phyloP scores from a whole-genome alignment of 2,113 vertebrate genomes.

The Ptilonorhynchus violaceus region DNA sequence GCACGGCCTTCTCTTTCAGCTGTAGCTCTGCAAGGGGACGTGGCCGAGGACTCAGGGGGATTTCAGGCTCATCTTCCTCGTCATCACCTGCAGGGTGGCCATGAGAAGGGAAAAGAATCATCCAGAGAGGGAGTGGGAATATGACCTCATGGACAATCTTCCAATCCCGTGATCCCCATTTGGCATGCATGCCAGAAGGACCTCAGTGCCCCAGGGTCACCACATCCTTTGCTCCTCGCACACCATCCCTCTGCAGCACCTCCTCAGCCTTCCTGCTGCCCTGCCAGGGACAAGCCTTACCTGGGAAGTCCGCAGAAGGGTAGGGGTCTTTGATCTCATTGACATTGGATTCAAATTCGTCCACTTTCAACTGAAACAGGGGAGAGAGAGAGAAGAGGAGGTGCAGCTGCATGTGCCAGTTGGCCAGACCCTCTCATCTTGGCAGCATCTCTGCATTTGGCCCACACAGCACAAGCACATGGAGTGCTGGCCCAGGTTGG shows the following conservation, averaged over 20 bases:
- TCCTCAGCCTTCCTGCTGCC: background rate
- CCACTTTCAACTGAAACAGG: constrained; percentile 86
- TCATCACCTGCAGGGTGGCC: constrained; percentile 82
- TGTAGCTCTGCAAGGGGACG: constrained; percentile 94
- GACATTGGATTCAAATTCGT: constrained; percentile 97
- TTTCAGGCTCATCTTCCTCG: constrained; percentile 94
- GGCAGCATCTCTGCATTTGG: background rate
- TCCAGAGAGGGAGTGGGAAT: background rate
- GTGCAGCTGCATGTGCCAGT: background rate
- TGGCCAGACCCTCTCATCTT: background rate
- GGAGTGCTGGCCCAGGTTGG: background rate
- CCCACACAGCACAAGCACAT: background rate
- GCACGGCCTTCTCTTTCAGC: constrained; percentile 95
- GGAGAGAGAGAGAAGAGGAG: background rate
- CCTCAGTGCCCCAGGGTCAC: background rate
- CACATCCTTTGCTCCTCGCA: background rate
- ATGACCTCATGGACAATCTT: background rate
- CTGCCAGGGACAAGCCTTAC: constrained; percentile 63
- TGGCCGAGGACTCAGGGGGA: constrained; percentile 90
- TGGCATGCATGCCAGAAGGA: background rate
- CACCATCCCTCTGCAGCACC: background rate
- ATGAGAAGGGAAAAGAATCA: background rate
- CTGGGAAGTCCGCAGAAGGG: constrained; percentile 96
- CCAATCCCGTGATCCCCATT: accelerated
- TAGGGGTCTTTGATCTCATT: constrained; percentile 98